Conservation (phyloP, 2,113 vertebrate species). For the Mustela lutreola region DNA sequence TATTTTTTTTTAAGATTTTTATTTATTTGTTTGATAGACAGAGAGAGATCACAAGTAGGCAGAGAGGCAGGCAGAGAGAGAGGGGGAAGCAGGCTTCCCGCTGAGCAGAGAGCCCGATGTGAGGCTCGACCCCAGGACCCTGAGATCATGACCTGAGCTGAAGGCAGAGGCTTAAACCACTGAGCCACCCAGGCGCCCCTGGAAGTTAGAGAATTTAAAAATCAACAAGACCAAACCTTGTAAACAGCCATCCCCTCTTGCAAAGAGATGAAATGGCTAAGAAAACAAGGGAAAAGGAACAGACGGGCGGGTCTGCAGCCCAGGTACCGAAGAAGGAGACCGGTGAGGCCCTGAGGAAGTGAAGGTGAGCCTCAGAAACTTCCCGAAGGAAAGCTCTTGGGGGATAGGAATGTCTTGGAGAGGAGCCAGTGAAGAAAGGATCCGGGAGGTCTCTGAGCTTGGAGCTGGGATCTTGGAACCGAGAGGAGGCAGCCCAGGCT, state of each 20-base stretch:
- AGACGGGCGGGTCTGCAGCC: fast-evolving
- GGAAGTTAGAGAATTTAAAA: neutral
- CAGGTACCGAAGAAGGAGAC: neutral
- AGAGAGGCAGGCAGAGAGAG: no score
- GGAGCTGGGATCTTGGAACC: neutral
- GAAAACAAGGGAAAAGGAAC: no score
- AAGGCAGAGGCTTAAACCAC: no score
- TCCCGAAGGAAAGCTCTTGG: neutral
- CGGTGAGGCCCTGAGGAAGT: fast-evolving
- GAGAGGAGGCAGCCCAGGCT: neutral
- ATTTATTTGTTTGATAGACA: no score
- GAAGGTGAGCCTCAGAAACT: neutral
- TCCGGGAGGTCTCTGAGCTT: neutral
- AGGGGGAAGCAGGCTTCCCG: no score
- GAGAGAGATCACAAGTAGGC: no score
- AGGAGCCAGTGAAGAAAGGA: neutral
- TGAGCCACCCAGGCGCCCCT: no score
- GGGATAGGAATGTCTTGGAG: neutral
- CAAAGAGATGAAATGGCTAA: no score
- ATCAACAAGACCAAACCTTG: neutral
- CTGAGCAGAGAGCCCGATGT: no score
- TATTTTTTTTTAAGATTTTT: no score
- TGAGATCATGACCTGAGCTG: no score
- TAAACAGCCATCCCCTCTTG: neutral
- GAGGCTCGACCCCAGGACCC: no score